Evolutionary conservation across 2,888 invertebrate species (phyloP), one percentile per base, ranked within the genome.

Genomic region (Helleia helle): DNA sequence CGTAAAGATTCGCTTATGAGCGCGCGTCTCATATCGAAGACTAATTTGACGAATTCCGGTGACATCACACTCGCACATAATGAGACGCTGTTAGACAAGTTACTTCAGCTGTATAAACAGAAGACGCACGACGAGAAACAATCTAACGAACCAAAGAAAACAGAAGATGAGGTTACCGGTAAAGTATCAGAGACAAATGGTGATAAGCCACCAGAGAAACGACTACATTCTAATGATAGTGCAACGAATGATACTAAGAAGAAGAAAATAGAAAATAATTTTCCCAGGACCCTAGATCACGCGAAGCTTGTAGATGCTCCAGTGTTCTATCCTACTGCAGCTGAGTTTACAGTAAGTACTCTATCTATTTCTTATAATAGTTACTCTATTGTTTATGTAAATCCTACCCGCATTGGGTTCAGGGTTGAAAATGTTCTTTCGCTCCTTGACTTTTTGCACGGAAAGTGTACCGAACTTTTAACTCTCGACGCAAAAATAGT

Each of bases 241-340:
- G 3, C 15, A 29, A 34, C 24, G 6, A 6, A 6, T 11, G n/a
- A 29, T 22, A 14, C 6, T 8, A 14, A 22, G 15, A 28, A 28
- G 25, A 18, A 25, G 11, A 29, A 37, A 6, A 40, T 29, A 11
- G 15, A 28, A 2, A 9, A 8, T 12, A 38, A 24, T 17, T 34
- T 14, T 22, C 37, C n/a, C 12, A 31, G 15, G 8, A 34, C 9
- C 11, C 6, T 31, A 3, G 9, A 28, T 8, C 18, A 13, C 9
- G 86, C 88, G 0, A 85, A 87, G 52, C 72, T 92, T 49, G 87
- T 90, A 0, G 91, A 93, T 47, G 94, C 94, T 0, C 94, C 93
- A 0, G 88, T 90, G 0, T 96, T 93, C 66, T 86, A 90, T 59
- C 96, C 95, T 0, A 90, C 91, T 0, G 91, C 91, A 46, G 91